Base-by-base conservation (phyloP, 2,888 invertebrate species). In the Spodoptera picta region DNA sequence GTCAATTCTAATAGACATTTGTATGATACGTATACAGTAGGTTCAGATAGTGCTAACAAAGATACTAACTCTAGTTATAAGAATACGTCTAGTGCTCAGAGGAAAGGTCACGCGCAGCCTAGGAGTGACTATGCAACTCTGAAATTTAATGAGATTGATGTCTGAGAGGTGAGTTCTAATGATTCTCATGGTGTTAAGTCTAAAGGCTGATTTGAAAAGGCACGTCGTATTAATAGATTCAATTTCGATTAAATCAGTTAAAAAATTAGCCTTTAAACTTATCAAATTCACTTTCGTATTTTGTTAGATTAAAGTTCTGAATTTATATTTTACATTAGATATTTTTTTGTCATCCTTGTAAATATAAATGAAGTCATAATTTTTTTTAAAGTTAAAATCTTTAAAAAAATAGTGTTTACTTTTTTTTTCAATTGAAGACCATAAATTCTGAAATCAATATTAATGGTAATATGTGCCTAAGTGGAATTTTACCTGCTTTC, bases 1-100 rank as follows among this genome's bases (percentile, higher is more conserved):
- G 95, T 95, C 89, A 95, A 95, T 92, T 95, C 95, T 71, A 95
- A 95, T 91, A 92, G 95, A 87, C 95, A 94, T 82, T 90, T 95
- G 84, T 95, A 95, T 85, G 95, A 93, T 83, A 94, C 94, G 63
- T 95, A 95, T 86, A 86, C 94, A 85, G 90, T 93, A 90, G 91
- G 92, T 73, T 87, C 88, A 68, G 92, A 92, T 84, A 89, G 87
- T 83, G 81, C 87, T 88, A 91, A 89, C 86, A 89, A 89, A 83
- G 92, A 91, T 69, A 90, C 83, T 90, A 92, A 90, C 82, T 87
- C 77, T 87, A 91, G 88, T 83, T 83, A 87, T 90, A 92, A 90
- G 85, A 88, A 89, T 84, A 85, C 88, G 71, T 84, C 89, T 60
- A 90, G 83, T 87, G 92, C 89, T 72, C 79, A 79, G 65, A 79